Percentiles rank a stretch among this genome's conserved stretches.
Evolutionary conservation across 2,113 vertebrate species (phyloP).

Genomic region (Dryoscopus gambensis): DNA sequence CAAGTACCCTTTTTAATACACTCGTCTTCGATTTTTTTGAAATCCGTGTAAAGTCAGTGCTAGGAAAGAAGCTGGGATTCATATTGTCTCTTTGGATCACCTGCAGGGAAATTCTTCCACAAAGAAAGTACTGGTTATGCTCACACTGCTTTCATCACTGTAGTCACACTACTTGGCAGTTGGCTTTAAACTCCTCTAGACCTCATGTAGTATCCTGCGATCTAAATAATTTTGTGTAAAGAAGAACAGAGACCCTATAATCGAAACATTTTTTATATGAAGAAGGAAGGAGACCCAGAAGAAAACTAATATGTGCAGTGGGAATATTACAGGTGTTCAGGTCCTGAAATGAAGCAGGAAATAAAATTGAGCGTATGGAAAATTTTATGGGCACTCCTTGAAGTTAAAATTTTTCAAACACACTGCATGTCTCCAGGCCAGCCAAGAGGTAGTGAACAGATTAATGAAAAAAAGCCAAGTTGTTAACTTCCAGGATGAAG

Average conservation of each 20-base stretch:
- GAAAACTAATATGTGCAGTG: not conserved
- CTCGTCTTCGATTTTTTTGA: not conserved
- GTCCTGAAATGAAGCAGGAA: not conserved
- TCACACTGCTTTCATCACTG: not conserved
- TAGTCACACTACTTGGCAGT: no score
- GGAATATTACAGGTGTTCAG: not conserved
- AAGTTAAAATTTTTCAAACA: not conserved
- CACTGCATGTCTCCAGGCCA: not conserved
- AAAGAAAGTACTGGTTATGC: not conserved
- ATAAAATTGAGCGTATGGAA: not conserved
- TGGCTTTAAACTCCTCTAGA: not conserved
- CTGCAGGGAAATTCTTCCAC: not conserved
- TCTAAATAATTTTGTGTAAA: not conserved
- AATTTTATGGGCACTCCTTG: not conserved
- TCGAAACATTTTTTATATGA: not conserved
- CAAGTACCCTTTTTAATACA: not conserved
- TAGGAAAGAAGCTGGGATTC: not conserved
- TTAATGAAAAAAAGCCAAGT: not conserved
- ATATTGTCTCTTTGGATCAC: not conserved
- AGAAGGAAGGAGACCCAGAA: not conserved
- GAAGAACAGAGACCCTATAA: not conserved
- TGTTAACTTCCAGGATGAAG: not conserved
- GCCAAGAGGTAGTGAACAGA: not conserved
- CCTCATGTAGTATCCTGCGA: not conserved
- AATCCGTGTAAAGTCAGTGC: not conserved